Evolutionary conservation across 23 tunicate species (phyloP), one percentile per base, ranked within the genome.

Genomic region (Oikopleura dioica): DNA sequence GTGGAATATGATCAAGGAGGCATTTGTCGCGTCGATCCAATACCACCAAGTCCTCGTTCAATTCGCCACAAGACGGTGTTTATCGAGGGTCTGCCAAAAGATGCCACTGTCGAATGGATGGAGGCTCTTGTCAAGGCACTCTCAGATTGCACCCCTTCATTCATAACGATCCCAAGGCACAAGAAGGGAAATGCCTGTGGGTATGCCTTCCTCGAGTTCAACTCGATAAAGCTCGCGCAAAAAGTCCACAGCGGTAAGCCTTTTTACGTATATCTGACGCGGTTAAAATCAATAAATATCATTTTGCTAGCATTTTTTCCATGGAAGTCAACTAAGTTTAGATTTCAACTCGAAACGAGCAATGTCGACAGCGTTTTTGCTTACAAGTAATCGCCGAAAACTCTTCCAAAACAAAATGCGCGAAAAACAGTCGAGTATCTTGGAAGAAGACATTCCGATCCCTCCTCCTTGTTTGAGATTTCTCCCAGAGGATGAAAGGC

Each of bases 51-150:
- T 24, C 72, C 72, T 2, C 29, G 72, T 16, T 23, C 16, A 2
- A 16, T 63, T 2, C 16, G 26, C 16, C 33, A 24, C 29, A 63
- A 63, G 26, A 63, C 72, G 16, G 72, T 63, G 16, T 63, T 12
- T 28, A 63, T 63, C 29, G 72, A 63, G 33, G 72, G 72, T 12
- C 72, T 63, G 33, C 72, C 72, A 63, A 63, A 28, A 28, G 72
- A 63, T 28, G 72, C 72, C 33, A 63, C 72, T 2, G 33, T 63
- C 2, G 32, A 63, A 28, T 63, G 72, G 72, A 12, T 63, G 26
- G 5, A 63, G 32, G 72, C 16, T 28, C 33, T 63, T 23, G 26
- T 63, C 26, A 2, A 12, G 72, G 72, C 72, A 2, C 33, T 63
- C 33, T 12, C 33, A 5, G 5, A 63, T 28, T 63, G 32, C 26